phyloP scores from a whole-genome alignment of 2,888 invertebrate genomes.

The Corbicula japonica region DNA sequence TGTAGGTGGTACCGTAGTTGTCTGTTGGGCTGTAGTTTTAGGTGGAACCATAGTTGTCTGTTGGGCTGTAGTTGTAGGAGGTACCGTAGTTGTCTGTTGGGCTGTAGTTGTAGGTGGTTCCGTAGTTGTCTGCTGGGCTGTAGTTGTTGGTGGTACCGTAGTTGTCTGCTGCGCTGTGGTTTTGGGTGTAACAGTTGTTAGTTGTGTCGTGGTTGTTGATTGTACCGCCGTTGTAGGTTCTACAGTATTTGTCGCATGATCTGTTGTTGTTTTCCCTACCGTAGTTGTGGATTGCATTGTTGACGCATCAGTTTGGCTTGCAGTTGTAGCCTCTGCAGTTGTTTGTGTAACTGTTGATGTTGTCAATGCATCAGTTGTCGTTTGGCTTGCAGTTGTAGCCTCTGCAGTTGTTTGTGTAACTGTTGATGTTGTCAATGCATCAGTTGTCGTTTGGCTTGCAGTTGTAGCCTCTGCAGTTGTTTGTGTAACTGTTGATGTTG shows the following conservation, averaged over 20 bases:
- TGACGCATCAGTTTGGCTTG: background rate
- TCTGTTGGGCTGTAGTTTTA: background rate
- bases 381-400: background rate
- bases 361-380: slow-evolving; percentile 1
- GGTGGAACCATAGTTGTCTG: background rate
- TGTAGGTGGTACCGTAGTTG: background rate
- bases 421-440: too few species aligned
- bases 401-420: background rate
- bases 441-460: background rate
- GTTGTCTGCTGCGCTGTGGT: background rate
- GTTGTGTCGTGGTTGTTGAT: background rate
- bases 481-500: slow-evolving; percentile 10
- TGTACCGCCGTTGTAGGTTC: background rate
- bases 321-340: slow-evolving; percentile 6
- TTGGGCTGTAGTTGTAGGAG: background rate
- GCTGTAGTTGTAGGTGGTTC: slow-evolving; percentile 5
- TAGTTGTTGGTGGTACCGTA: slow-evolving; percentile 8
- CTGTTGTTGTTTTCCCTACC: background rate
- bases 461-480: slow-evolving; percentile 2
- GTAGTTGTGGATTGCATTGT: slow-evolving; percentile 15
- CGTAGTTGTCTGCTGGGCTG: background rate
- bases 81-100: slow-evolving; percentile 7
- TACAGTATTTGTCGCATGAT: background rate
- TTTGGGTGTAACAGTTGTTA: background rate
- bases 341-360: slow-evolving; percentile 11